Base-by-base conservation (phyloP, 2,888 invertebrate species). In the Antheraea yamamai region DNA sequence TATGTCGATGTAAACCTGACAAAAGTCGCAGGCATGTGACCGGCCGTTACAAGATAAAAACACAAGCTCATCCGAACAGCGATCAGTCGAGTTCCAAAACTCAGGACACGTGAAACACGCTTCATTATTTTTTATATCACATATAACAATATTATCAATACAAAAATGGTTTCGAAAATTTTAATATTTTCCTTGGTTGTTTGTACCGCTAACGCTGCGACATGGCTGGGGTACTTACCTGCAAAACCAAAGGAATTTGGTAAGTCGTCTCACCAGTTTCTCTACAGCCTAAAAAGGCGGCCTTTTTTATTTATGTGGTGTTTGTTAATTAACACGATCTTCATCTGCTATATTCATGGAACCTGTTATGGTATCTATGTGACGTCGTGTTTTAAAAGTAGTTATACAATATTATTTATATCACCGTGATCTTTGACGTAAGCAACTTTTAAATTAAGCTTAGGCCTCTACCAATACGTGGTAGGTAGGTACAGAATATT, bases 131-230 rank as follows among this genome's bases (percentile, higher is more conserved):
- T 58, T 10, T 23, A 72, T 55, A 72, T 58, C 20, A 16, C 74
- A 72, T 23, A 64, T 7, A 12, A 10, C 18, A n/a, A n/a, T n/a
- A 30, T 58, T 61, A 23, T 72, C 16, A 55, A 72, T 73, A 73
- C 70, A 68, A 89, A 86, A 82, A 92, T 91, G 91, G 87, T 91
- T 86, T 85, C 87, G 76, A 91, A 88, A 83, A 85, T 89, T 78
- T 78, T 91, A 74, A 77, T 89, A 77, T 76, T 93, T 51, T 82
- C 85, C 61, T 75, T 91, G 75, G 78, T 90, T 76, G 82, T 92
- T 76, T 86, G 88, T 23, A 79, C 88, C 23, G 85, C 86, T 6
- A 87, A 81, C 80, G 90, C 89, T 18, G 93, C 93, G 0, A 87
- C 87, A 0, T 90, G 82, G 82, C 77, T 80, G 10, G 89, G 88